phyloP scores from a whole-genome alignment of 2,113 vertebrate species.

The Ranitomeya imitator region DNA sequence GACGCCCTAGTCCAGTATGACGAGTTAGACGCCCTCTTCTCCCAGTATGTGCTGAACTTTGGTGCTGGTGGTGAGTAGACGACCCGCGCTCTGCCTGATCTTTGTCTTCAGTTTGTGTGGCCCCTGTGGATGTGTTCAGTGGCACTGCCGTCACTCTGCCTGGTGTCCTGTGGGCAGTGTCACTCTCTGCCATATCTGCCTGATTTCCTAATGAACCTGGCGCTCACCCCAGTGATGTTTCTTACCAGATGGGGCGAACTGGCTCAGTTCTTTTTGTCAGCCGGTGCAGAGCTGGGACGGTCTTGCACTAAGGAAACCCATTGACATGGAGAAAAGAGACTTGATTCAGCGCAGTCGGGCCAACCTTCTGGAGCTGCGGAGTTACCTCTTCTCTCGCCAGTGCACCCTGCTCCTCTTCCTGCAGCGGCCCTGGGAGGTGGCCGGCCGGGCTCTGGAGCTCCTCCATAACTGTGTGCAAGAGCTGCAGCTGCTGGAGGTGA shows the following conservation, averaged over 20 bases:
- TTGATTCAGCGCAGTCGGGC: conserved; percentile 89
- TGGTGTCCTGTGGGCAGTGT: not conserved
- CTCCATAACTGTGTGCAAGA: conserved; percentile 98
- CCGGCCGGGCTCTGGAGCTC: conserved; percentile 89
- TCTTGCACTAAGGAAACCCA: conserved; percentile 88
- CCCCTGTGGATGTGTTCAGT: too few species aligned
- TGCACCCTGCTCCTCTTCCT: conserved; percentile 96
- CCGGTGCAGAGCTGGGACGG: conserved; percentile 94
- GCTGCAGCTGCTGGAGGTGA: conserved; percentile 90
- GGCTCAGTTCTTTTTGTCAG: conserved; percentile 95
- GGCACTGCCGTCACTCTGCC: too few species aligned
- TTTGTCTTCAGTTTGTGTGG: too few species aligned
- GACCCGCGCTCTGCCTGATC: too few species aligned
- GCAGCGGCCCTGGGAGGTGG: conserved; percentile 96
- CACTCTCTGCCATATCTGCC: not conserved
- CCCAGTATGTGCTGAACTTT: conserved; percentile 96
- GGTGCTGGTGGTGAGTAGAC: conserved; percentile 88
- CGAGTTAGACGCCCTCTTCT: conserved; percentile 97
- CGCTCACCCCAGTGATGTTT: conserved; percentile 45
- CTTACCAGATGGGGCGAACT: conserved; percentile 90
- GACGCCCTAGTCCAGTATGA: conserved; percentile 97
- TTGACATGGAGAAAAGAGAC: conserved; percentile 97
- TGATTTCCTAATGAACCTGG: not conserved
- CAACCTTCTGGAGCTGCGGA: conserved; percentile 90
- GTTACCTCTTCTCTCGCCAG: conserved; percentile 97